Evolutionary conservation across 2,113 vertebrate genomes (phyloP).

Genomic region (Aspidoscelis tigris): DNA sequence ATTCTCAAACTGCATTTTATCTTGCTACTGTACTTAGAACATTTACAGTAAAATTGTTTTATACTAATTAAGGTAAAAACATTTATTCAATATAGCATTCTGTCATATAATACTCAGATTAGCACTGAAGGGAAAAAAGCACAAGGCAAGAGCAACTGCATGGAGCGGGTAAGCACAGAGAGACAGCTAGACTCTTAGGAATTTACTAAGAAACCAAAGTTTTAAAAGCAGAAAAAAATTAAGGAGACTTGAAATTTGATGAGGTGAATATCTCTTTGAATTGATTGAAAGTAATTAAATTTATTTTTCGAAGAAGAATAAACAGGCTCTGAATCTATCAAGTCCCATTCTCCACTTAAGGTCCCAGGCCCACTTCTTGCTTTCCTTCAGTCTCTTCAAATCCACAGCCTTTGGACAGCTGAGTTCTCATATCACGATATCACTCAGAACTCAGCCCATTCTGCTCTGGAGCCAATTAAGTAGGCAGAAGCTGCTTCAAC

Average conservation of each 20-base stretch:
- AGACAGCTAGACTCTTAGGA: not conserved
- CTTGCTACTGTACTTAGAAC: not conserved
- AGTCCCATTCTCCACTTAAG: not conserved
- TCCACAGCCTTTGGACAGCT: not conserved
- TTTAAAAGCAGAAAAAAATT: not conserved
- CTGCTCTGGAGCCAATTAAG: not conserved
- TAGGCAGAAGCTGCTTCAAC: not conserved
- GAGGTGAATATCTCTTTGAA: not conserved
- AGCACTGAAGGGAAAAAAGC: not conserved
- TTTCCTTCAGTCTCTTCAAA: not conserved
- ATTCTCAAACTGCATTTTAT: not conserved
- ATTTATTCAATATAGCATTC: not conserved
- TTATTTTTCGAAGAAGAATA: not conserved
- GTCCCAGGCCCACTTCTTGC: not conserved
- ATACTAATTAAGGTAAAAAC: too few species aligned
- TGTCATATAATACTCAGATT: not conserved
- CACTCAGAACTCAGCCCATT: not conserved
- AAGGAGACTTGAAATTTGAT: not conserved
- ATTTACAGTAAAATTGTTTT: too few species aligned
- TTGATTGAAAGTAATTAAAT: not conserved
- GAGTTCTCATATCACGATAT: not conserved
- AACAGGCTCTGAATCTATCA: not conserved
- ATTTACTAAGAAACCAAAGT: not conserved
- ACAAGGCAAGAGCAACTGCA: not conserved
- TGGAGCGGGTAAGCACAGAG: not conserved